Evolutionary conservation across 92 coral and sea anemone genomes (phyloP).

Genomic region (Porites lobata): DNA sequence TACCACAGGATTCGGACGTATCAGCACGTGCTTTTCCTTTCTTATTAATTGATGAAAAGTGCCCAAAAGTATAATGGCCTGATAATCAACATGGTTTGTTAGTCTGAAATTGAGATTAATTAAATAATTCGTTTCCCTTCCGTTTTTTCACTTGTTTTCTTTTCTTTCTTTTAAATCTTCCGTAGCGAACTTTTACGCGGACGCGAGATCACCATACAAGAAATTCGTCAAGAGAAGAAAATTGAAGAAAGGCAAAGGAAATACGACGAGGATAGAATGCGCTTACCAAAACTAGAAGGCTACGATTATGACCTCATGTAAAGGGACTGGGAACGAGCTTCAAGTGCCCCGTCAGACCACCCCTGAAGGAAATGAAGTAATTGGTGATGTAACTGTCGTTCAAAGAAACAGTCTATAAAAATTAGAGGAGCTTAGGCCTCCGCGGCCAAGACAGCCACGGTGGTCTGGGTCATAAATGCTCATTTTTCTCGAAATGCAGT

Average conservation of each 20-base stretch:
- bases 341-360: neutral
- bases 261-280: conserved; percentile 86
- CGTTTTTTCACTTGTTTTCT: neutral
- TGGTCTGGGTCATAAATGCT: no score
- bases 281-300: conserved; percentile 91
- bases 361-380: neutral
- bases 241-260: conserved; percentile 87
- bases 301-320: conserved; percentile 94
- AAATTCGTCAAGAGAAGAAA: conserved; percentile 89
- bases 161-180: neutral
- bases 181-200: conserved; percentile 94
- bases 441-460: no score
- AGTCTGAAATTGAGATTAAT: no score
- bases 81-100: no score
- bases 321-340: neutral
- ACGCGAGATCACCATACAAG: conserved; percentile 92
- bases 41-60: no score
- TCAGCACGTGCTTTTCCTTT: no score
- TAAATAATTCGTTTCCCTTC: no score
- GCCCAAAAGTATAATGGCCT: no score
- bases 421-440: no score
- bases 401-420: no score
- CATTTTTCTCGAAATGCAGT: neutral
- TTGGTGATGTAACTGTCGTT: neutral
- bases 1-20: no score